These are phyloP conservation scores for Plutella xylostella DNA, from an alignment of 2,888 invertebrate genomes.

Conservation along the genomic window DNA sequence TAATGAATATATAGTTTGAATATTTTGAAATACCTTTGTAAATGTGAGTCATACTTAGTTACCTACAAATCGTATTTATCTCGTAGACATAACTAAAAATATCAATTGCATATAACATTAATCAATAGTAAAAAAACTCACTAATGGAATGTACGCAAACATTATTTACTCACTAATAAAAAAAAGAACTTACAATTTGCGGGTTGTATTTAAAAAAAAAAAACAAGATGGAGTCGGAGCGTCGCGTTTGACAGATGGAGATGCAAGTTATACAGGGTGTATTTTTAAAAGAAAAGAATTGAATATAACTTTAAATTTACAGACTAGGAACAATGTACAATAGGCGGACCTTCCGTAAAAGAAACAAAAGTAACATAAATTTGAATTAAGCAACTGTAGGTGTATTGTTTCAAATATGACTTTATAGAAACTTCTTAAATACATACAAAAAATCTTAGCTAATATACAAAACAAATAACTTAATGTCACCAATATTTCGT, in stretches of 20 bases:
- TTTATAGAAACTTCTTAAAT: neutral
- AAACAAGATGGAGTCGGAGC: constrained; percentile 3
- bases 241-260: constrained; percentile 7
- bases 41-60: neutral
- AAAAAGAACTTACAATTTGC: constrained; percentile 3
- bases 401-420: neutral
- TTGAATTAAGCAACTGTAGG: neutral
- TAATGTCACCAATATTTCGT: too few species aligned
- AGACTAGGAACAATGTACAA: neutral
- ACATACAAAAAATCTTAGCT: too few species aligned
- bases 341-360: neutral
- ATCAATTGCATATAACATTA: neutral
- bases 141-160: neutral
- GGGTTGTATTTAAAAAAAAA: neutral
- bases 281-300: too few species aligned
- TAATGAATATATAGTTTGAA: too few species aligned
- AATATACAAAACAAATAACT: too few species aligned
- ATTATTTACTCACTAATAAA: too few species aligned
- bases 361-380: neutral
- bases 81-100: neutral
- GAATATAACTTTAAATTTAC: too few species aligned
- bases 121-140: neutral
- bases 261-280: constrained; percentile 2
- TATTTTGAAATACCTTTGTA: neutral
- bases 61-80: neutral